Base-by-base conservation (phyloP, 2,888 invertebrate species). In the Dendrolimus houi region DNA sequence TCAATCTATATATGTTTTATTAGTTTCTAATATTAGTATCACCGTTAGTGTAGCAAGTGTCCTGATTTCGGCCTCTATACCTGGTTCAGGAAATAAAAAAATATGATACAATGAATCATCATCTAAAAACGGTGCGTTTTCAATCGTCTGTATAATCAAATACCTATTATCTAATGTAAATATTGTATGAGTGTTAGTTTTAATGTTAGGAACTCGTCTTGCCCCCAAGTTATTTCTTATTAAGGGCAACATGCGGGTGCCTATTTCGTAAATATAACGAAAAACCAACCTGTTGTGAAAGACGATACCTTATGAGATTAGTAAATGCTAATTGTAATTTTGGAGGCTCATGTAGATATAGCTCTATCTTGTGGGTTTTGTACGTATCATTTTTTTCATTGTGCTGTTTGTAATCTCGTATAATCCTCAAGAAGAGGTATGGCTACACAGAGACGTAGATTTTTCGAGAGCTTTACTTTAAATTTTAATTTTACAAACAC, bases 301-400 rank as follows among this genome's bases (percentile, higher is more conserved):
- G 87, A 87, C 87, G 85, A 88, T 87, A 88, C 87, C 72, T 74
- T 82, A 83, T 84, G 82, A 85, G 78, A 86, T 78, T 80, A 84
- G 79, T 72, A 69, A 75, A 75, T 65, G 75, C 72, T 83, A 77
- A 79, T 77, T 76, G 77, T 83, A 83, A 80, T 79, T 82, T 80
- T 77, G 29, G 6, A 29, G 29, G 6, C 29, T 29, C 67, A 72
- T 60, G 76, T 81, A 83, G 77, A 41, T 67, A 62, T 62, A 29
- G 29, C 29, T 29, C 29, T 29, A 29, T 29, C 29, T 29, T 29
- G 29, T 29, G 29, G 29, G 6, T 29, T 29, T 29, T 29, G 29
- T 29, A 29, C 29, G 29, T 29, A 29, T 29, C 6, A 29, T 6
- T 6, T 6, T 6, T 29, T 29, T 0, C 29, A 29, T 29, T 29